phyloP scores from a whole-genome alignment of 2,113 vertebrate genomes.

The Corythoichthys intestinalis region DNA sequence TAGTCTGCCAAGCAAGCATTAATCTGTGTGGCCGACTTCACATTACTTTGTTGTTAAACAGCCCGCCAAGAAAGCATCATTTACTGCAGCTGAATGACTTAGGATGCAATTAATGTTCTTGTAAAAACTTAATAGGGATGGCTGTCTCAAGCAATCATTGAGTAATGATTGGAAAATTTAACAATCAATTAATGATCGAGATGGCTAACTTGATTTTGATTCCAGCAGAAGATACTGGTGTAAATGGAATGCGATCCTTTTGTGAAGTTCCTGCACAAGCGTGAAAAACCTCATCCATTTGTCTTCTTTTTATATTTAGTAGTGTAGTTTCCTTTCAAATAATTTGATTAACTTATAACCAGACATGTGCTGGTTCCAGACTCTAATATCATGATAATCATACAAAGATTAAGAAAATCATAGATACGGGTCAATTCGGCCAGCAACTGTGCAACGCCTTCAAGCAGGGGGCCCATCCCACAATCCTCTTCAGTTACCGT shows the following conservation, averaged over 20 bases:
- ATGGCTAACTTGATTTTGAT: not conserved
- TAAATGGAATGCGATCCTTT: not conserved
- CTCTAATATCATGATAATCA: too few relatives aligned
- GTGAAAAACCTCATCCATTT: not conserved
- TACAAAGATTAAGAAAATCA: too few relatives aligned
- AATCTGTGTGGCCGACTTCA: constrained; percentile 13
- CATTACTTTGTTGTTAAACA: constrained; percentile 31
- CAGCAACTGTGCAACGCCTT: too few relatives aligned
- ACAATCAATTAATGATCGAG: not conserved
- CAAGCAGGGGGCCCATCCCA: too few relatives aligned
- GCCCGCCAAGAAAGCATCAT: constrained; percentile 38
- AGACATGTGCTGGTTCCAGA: too few relatives aligned
- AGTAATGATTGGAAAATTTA: not conserved
- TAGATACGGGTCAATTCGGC: too few relatives aligned
- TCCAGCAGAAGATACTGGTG: not conserved
- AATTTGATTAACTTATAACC: too few relatives aligned
- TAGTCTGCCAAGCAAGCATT: constrained; percentile 40
- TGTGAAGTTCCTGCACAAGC: not conserved
- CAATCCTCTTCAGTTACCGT: too few relatives aligned
- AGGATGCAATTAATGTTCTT: constrained; percentile 37
- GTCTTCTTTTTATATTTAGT: not conserved
- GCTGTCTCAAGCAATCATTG: not conserved
- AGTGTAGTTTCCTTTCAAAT: too few relatives aligned
- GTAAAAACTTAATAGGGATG: constrained; percentile 26
- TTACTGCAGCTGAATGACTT: constrained; percentile 31